A percentile compares a stretch with the other conserved stretches of the same genome.
Conservation (phyloP, 2,888 invertebrate genomes). For the Sinohyriopsis cumingii region DNA sequence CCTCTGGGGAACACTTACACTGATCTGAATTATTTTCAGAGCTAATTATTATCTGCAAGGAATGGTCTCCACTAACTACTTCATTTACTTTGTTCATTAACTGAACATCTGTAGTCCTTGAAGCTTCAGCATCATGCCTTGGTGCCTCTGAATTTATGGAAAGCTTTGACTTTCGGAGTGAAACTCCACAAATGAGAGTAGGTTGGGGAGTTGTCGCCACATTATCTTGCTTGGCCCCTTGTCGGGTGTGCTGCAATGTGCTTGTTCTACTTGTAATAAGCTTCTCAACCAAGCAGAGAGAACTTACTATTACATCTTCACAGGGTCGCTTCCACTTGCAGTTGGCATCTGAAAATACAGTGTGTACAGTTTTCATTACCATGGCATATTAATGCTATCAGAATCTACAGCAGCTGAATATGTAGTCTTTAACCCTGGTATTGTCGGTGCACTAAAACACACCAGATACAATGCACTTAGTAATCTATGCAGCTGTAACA, state of each 20-base stretch:
- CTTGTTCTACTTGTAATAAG: conserved; percentile 23
- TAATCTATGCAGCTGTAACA: no score
- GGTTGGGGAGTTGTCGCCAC: conserved; percentile 48
- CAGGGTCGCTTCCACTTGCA: conserved; percentile 57
- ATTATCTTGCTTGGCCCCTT: conserved; percentile 12
- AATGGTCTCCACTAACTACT: conserved; percentile 75
- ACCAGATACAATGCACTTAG: no score
- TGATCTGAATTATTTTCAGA: conserved; percentile 43
- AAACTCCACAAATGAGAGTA: conserved; percentile 69
- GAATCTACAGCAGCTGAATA: no score
- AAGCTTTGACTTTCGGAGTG: conserved; percentile 63
- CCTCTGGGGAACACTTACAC: conserved; percentile 11
- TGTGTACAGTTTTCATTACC: no score
- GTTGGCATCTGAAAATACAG: conserved; percentile 18
- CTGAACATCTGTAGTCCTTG: conserved; percentile 75
- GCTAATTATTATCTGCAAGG: conserved; percentile 75
- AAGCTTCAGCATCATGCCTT: conserved; percentile 11
- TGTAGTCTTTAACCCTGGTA: no score
- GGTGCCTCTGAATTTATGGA: conserved; percentile 33
- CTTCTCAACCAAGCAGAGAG: conserved; percentile 54
- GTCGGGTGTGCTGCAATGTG: conserved; percentile 11
- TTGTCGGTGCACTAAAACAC: no score
- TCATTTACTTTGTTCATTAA: conserved; percentile 86
- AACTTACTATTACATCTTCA: conserved; percentile 63
- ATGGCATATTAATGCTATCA: no score